These are phyloP conservation scores for Conistra vaccinii DNA, from an alignment of 2,888 invertebrate genomes.

Conservation along the genomic window DNA sequence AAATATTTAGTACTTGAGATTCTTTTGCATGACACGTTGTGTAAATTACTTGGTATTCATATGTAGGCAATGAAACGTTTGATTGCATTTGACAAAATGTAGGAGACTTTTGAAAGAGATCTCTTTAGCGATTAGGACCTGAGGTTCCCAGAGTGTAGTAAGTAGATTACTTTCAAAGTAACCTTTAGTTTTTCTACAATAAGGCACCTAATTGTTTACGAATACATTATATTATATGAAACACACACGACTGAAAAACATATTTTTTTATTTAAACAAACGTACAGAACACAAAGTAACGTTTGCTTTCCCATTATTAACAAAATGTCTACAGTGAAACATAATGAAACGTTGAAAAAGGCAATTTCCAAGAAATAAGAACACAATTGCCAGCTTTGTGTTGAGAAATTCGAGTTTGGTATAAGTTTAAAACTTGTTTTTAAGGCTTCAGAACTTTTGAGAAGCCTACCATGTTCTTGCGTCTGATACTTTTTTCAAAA, in stretches of 20 bases:
- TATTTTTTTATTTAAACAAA: slow-evolving; percentile 1
- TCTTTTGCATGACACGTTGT: not conserved
- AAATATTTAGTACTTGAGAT: slow-evolving; percentile 18
- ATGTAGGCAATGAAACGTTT: not conserved
- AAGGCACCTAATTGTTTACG: not conserved
- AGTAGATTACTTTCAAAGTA: not conserved
- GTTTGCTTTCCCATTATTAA: slow-evolving; percentile 37
- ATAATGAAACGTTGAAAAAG: slow-evolving; percentile 70
- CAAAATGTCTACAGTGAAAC: slow-evolving; percentile 47
- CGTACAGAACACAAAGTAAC: slow-evolving; percentile 8
- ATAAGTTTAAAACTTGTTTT: slow-evolving; percentile 78
- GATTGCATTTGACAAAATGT: too few relatives aligned
- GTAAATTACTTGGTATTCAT: not conserved
- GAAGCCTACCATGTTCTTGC: slow-evolving; percentile 79
- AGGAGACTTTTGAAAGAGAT: slow-evolving; percentile 1
- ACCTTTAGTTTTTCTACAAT: not conserved
- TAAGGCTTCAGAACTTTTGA: slow-evolving; percentile 81
- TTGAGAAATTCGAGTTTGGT: slow-evolving; percentile 77
- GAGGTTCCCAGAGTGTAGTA: not conserved
- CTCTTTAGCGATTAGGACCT: not conserved
- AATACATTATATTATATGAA: too few relatives aligned
- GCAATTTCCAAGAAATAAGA: slow-evolving; percentile 72
- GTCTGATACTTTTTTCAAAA: slow-evolving; percentile 74
- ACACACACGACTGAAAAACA: not conserved
- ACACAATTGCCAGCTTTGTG: slow-evolving; percentile 71